Base-by-base conservation (phyloP, 2,888 invertebrate species). In the Apotomis betuletana region DNA sequence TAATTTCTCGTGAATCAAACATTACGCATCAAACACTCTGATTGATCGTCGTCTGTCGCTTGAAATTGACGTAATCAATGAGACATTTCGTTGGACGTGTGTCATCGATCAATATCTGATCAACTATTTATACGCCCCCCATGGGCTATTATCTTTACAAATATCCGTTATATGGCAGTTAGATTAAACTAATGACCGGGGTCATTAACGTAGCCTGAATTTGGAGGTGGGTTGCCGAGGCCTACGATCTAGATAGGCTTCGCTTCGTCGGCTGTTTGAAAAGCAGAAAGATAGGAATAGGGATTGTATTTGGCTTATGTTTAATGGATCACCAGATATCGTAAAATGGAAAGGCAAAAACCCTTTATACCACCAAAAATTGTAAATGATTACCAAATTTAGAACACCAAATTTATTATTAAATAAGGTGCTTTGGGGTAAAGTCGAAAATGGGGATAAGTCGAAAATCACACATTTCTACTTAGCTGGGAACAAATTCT, bases 51-150 rank as follows among this genome's bases (percentile, higher is more conserved):
- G 12, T 72, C 38, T 58, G 36, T 36, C n/a, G 41, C 27, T 27
- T 51, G 44, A 63, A 44, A 46, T n/a, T 71, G 62, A 72, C 62
- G 61, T 13, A 67, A 44, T 52, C 58, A 72, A 59, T 52, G 71
- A 67, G 51, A 68, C 67, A 67, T 68, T 72, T 72, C 41, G 49
- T 62, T 5, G 12, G 58, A 58, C 58, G 54, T 52, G 58, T 58
- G 52, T 67, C 57, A 63, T 68, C 52, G 67, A 72, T 72, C 72
- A 72, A 72, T 72, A 72, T 46, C 67, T 59, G 49, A 62, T 72
- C 62, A 72, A 72, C 62, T 72, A 72, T 72, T 72, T 52, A 72
- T 62, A 58, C 52, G 55, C 3, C 70, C 65, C 27, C 64, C 67
- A 55, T 51, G 55, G 13, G 57, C 54, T 13, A 67, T 67, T 67